Evolutionary conservation across 2,797 vertebrate genomes (phyloP).

Genomic region (Otus scops): DNA sequence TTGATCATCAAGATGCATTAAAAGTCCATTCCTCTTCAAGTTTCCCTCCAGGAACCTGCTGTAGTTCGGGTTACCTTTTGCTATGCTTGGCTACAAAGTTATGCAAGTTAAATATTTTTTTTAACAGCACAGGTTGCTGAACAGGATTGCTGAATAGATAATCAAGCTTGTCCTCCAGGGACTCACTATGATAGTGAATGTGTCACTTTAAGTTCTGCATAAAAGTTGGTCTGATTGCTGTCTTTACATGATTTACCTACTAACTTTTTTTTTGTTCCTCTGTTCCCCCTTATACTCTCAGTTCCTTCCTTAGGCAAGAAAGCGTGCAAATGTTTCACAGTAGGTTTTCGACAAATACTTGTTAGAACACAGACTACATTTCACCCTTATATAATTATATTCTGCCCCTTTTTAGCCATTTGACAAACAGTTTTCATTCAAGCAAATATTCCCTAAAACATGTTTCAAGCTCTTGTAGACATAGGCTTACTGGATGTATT

Average conservation of each 20-base stretch:
- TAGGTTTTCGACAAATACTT: not conserved
- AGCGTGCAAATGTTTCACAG: not conserved
- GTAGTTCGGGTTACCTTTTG: not conserved
- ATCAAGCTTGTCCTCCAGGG: not conserved
- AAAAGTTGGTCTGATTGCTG: not conserved
- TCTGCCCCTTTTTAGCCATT: not conserved
- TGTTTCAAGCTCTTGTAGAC: not conserved
- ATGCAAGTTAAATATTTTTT: not conserved
- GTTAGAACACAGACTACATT: not conserved
- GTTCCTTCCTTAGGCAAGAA: not conserved
- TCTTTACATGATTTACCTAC: not conserved
- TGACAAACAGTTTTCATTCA: not conserved
- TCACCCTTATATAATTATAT: not conserved
- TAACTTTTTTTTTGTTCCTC: not conserved
- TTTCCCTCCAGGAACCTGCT: not conserved
- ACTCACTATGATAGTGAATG: not conserved
- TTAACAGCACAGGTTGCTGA: not conserved
- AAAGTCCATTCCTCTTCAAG: not conserved
- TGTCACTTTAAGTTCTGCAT: not conserved
- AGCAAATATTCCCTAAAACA: not conserved
- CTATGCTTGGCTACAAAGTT: not conserved
- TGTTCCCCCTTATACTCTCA: not conserved
- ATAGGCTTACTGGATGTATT: not conserved
- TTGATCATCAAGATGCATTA: not conserved
- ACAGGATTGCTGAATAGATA: conserved; percentile 34